These are phyloP conservation scores for Muntiacus reevesi DNA, from an alignment of 2,113 vertebrate species.

Conservation along the genomic window DNA sequence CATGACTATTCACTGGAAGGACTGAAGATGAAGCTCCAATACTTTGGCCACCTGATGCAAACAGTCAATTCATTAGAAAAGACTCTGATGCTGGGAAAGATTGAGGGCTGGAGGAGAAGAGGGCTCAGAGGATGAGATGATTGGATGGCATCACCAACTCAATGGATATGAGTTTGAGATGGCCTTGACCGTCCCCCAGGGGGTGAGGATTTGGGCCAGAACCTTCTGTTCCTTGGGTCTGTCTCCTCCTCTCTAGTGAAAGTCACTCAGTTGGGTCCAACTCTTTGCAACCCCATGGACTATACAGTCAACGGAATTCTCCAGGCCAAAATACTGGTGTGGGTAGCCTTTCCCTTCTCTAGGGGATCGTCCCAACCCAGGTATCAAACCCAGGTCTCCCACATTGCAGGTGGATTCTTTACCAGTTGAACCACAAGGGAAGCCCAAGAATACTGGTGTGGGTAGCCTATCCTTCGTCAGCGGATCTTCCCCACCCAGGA, in stretches of 20 bases:
- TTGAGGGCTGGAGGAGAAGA: neutral
- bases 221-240: neutral
- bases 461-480: neutral
- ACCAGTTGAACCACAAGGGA: neutral
- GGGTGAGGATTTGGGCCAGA: neutral
- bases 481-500: neutral
- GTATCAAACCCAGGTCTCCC: accelerated
- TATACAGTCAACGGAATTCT: neutral
- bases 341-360: neutral
- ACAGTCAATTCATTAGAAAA: neutral
- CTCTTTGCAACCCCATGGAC: neutral
- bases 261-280: neutral
- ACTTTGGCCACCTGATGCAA: neutral
- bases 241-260: neutral
- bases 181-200: neutral
- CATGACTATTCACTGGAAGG: neutral
- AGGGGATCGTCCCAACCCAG: neutral
- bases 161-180: neutral
- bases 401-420: neutral
- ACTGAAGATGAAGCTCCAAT: neutral
- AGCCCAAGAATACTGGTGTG: neutral
- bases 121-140: neutral
- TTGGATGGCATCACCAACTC: neutral
- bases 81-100: neutral
- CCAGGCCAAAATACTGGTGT: neutral